These are phyloP conservation scores for Metridium senile DNA, from an alignment of 92 coral and sea anemone species.

Conservation along the genomic window DNA sequence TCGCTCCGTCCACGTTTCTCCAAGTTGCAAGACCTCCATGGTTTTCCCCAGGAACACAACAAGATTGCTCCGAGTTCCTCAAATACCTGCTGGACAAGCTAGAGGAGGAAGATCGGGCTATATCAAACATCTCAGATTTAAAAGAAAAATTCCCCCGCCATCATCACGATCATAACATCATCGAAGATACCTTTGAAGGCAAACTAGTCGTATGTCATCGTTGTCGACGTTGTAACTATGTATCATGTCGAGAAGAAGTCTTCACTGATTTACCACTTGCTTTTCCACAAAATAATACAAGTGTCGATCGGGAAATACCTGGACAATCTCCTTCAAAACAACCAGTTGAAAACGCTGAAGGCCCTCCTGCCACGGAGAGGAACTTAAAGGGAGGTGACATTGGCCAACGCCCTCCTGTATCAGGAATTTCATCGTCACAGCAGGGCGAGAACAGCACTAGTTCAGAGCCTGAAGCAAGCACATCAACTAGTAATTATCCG, in stretches of 20 bases:
- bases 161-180: slow-evolving; percentile 32
- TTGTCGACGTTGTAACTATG: slow-evolving; percentile 74
- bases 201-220: slow-evolving; percentile 77
- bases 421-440: slow-evolving; percentile 44
- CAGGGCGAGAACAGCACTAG: slow-evolving; percentile 52
- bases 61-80: slow-evolving; percentile 95
- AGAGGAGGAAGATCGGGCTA: slow-evolving; percentile 79
- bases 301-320: slow-evolving; percentile 4
- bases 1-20: slow-evolving; percentile 86
- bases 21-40: slow-evolving; percentile 95
- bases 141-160: slow-evolving; percentile 29
- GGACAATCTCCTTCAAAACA: slow-evolving; percentile 17
- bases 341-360: slow-evolving; percentile 52
- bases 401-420: slow-evolving; percentile 56
- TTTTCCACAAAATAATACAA: slow-evolving; percentile 70
- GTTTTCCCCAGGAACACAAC: slow-evolving; percentile 95
- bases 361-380: slow-evolving; percentile 45
- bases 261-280: slow-evolving; percentile 93
- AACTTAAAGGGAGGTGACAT: slow-evolving; percentile 95
- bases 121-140: slow-evolving; percentile 4
- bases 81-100: slow-evolving; percentile 87
- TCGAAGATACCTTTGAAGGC: slow-evolving; percentile 91
- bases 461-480: slow-evolving; percentile 37
- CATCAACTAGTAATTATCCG: slow-evolving; percentile 43
- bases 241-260: slow-evolving; percentile 84